Evolutionary conservation across 2,888 invertebrate genomes (phyloP).

Genomic region (Dolichomitus sp.): DNA sequence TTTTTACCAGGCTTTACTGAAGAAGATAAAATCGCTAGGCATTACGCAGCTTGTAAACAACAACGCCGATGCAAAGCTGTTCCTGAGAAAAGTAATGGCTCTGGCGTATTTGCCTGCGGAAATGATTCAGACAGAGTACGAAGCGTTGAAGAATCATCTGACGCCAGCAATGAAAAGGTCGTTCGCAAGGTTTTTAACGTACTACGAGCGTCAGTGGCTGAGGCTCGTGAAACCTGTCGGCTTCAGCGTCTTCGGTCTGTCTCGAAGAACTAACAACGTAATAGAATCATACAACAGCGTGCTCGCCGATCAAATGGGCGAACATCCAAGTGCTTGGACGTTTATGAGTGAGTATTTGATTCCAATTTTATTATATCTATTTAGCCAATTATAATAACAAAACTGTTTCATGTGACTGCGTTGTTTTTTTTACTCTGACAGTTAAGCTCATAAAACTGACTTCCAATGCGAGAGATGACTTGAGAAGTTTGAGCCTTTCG

Average conservation of each 20-base stretch:
- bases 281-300: not conserved
- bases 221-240: constrained; percentile 4
- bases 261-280: not conserved
- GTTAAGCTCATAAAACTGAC: not conserved
- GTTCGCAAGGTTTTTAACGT: not conserved
- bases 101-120: not conserved
- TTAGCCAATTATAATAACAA: not conserved
- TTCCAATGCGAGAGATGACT: constrained; percentile 4
- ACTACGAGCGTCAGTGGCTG: constrained; percentile 31
- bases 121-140: not conserved
- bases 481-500: not conserved
- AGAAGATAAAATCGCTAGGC: too few species aligned
- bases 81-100: too few species aligned
- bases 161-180: not conserved
- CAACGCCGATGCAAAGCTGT: too few species aligned
- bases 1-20: too few species aligned
- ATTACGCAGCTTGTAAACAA: too few species aligned
- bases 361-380: not conserved
- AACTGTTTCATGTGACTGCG: not conserved
- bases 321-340: constrained; percentile 7
- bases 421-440: not conserved
- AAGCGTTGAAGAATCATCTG: not conserved
- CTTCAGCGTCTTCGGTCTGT: constrained; percentile 9
- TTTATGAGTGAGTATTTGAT: not conserved
- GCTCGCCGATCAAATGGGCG: not conserved